These are phyloP conservation scores for Tautogolabrus adspersus DNA, from an alignment of 2,113 vertebrate genomes.

Conservation along the genomic window DNA sequence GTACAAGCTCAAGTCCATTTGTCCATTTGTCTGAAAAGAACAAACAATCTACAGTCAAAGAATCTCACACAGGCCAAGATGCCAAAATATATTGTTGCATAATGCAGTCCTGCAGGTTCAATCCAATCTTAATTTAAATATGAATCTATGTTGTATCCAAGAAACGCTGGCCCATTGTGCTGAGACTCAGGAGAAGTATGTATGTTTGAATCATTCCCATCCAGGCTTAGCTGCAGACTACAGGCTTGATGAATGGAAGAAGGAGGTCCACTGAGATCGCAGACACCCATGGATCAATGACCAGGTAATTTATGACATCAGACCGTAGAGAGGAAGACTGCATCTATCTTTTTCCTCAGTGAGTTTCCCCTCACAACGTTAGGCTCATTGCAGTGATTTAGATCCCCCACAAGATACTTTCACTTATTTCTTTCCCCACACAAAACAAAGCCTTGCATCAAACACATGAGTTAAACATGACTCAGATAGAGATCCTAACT, in stretches of 20 bases:
- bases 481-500: slow-evolving; percentile 16
- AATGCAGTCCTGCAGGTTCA: slow-evolving; percentile 35
- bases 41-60: not conserved
- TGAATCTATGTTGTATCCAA: slow-evolving; percentile 66
- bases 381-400: slow-evolving; percentile 59
- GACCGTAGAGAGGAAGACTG: slow-evolving; percentile 50
- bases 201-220: slow-evolving; percentile 51
- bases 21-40: not conserved
- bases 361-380: slow-evolving; percentile 46
- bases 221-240: slow-evolving; percentile 49
- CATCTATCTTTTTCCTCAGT: slow-evolving; percentile 67
- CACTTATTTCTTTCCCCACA: slow-evolving; percentile 6
- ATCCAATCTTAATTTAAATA: slow-evolving; percentile 32
- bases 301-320: slow-evolving; percentile 78
- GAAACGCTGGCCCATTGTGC: slow-evolving; percentile 62
- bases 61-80: slow-evolving; percentile 12
- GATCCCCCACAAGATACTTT: slow-evolving; percentile 40
- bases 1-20: no score
- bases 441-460: slow-evolving; percentile 19
- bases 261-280: slow-evolving; percentile 63
- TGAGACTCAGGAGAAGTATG: slow-evolving; percentile 21
- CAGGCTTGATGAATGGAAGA: slow-evolving; percentile 71
- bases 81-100: slow-evolving; percentile 26
- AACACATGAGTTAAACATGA: slow-evolving; percentile 8
- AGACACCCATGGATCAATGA: slow-evolving; percentile 80